Base-by-base conservation (phyloP, 23 tunicate genomes). In the Oikopleura dioica region DNA sequence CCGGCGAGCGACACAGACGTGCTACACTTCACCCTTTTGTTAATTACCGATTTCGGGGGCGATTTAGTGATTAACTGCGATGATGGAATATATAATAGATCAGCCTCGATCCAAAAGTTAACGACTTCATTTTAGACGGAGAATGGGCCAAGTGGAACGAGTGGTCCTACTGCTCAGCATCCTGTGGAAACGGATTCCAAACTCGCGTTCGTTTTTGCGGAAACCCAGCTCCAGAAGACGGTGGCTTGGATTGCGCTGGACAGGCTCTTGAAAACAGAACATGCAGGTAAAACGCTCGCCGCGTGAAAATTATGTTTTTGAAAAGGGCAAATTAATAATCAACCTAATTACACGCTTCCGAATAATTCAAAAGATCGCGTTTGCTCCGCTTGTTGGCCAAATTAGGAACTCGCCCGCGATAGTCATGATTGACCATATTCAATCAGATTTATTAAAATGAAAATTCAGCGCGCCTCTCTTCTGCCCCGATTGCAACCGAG, bases 221-320 rank as follows among this genome's bases (percentile, higher is more conserved):
- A 16, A 23, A 63, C 2, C 72, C 72, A 24, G 72, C 72, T 21
- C 72, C 72, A 16, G 72, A 63, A 63, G 72, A 63, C 33, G 72
- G 72, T 28, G 72, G 72, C 2, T 28, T 63, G 2, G 72, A 63
- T 28, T 63, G 72, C 26, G 30, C 33, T 2, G 72, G 72, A 21
- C 32, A 24, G 30, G 26, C 4, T 24, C 16, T 28, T 63, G 72
- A 63, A 28, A 63, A 23, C 29, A 63, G 33, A 63, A 31, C 16
- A 2, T 63, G 72, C 72, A 63, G 72, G 72, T 63, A 63, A 28
- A 63, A 12, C n/a, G n/a, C n/a, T n/a, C n/a, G n/a, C n/a, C n/a
- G n/a, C n/a, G n/a, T n/a, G n/a, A n/a, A n/a, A n/a, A n/a, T n/a
- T n/a, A n/a, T n/a, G n/a, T n/a, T n/a, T n/a, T n/a, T n/a, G n/a